Conservation (phyloP, 2,888 invertebrate species). For the Melinaea marsaeus region DNA sequence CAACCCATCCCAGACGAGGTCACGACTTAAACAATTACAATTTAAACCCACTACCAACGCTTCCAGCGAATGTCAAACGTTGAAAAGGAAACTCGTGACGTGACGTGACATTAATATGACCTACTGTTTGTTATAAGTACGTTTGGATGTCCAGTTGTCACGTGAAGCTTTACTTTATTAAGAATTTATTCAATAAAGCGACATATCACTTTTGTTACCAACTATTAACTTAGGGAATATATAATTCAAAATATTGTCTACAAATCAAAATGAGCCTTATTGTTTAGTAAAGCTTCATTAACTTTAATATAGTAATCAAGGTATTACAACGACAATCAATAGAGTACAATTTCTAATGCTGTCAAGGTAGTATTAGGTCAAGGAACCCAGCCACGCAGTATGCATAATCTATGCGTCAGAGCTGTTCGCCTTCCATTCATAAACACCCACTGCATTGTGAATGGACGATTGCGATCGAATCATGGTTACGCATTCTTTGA, state of each 20-base stretch:
- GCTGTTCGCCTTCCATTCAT: constrained; percentile 29
- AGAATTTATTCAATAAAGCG: neutral
- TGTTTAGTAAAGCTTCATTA: constrained; percentile 8
- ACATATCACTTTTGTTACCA: neutral
- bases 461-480: constrained; percentile 13
- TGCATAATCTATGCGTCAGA: constrained; percentile 31
- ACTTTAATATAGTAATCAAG: neutral
- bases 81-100: constrained; percentile 1
- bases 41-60: constrained; percentile 25
- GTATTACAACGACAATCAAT: neutral
- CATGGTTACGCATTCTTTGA: constrained; percentile 4
- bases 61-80: constrained; percentile 34
- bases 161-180: neutral
- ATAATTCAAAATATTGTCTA: neutral
- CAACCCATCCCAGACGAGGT: neutral
- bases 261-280: no score
- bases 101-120: constrained; percentile 6
- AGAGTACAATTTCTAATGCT: constrained; percentile 7
- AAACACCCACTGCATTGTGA: constrained; percentile 24
- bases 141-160: neutral
- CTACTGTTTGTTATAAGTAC: constrained; percentile 2
- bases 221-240: neutral
- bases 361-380: constrained; percentile 25
- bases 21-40: constrained; percentile 6
- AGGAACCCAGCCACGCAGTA: constrained; percentile 34